A percentile compares a stretch with the other conserved stretches of the same genome.
These are phyloP conservation scores for Strigamia maritima DNA, from an alignment of 2,888 invertebrate species.

Conservation along the genomic window DNA sequence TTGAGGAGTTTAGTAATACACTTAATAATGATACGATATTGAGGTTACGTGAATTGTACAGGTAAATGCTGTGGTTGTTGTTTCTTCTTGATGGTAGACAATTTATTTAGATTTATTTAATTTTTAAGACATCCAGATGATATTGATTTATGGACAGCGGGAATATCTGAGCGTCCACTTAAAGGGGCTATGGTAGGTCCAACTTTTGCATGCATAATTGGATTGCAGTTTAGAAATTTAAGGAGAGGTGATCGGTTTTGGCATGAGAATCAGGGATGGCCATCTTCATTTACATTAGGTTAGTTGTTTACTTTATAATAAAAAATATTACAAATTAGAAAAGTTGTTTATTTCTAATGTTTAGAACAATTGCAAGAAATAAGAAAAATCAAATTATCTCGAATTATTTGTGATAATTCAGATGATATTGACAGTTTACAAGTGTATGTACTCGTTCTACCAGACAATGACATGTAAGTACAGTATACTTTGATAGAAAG, in stretches of 20 bases:
- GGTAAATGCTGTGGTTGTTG: constrained; percentile 56
- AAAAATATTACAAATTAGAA: background rate
- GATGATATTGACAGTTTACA: constrained; percentile 43
- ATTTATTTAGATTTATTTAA: background rate
- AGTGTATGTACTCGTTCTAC: constrained; percentile 43
- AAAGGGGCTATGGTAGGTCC: constrained; percentile 49
- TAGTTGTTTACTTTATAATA: background rate
- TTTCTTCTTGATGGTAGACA: background rate
- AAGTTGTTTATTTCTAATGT: background rate
- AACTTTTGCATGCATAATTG: constrained; percentile 49
- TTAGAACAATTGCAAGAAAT: constrained; percentile 44
- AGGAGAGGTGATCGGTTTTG: constrained; percentile 44
- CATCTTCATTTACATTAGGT: constrained; percentile 44
- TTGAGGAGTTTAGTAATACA: constrained; percentile 73
- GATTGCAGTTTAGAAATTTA: constrained; percentile 47
- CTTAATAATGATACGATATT: constrained; percentile 85
- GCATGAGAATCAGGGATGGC: constrained; percentile 43
- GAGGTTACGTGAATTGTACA: constrained; percentile 77
- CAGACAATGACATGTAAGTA: constrained; percentile 43
- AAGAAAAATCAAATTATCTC: constrained; percentile 42
- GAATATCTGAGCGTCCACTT: constrained; percentile 47
- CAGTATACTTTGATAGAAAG: too few species aligned
- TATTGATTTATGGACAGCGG: constrained; percentile 48
- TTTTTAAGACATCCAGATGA: constrained; percentile 42
- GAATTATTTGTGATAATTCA: constrained; percentile 43